Evolutionary conservation across 2,888 invertebrate species (phyloP).

Genomic region (Rhabditoides inermis): DNA sequence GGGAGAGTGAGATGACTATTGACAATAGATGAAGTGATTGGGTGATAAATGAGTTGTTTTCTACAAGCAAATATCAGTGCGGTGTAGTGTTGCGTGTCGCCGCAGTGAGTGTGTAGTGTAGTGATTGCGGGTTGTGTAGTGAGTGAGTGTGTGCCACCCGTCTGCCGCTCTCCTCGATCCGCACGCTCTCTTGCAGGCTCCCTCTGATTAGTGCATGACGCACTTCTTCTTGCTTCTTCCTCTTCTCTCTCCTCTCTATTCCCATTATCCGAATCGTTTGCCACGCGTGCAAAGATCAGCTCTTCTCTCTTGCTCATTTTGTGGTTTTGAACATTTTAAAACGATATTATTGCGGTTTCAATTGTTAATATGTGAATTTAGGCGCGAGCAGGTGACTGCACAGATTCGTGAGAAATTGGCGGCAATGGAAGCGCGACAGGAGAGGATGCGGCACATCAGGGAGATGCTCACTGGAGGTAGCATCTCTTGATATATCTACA

Average conservation of each 20-base stretch:
- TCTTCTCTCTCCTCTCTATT: neutral
- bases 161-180: no score
- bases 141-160: no score
- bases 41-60: no score
- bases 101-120: no score
- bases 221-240: neutral
- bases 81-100: no score
- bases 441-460: constrained; percentile 31
- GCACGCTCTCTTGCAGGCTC: no score
- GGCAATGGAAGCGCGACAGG: constrained; percentile 34
- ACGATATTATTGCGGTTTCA: neutral
- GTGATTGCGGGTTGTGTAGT: no score
- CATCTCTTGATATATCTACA: no score
- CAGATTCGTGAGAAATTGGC: constrained; percentile 37
- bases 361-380: constrained; percentile 7
- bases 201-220: neutral
- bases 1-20: no score
- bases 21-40: no score
- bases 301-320: neutral
- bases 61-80: no score
- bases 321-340: neutral
- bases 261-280: neutral
- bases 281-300: neutral
- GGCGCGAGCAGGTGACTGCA: constrained; percentile 30
- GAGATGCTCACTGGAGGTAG: no score